Evolutionary conservation across 1,140 invertebrate genomes (phyloP), one percentile per base, ranked within the genome.

Genomic region (Papilio polytes): DNA sequence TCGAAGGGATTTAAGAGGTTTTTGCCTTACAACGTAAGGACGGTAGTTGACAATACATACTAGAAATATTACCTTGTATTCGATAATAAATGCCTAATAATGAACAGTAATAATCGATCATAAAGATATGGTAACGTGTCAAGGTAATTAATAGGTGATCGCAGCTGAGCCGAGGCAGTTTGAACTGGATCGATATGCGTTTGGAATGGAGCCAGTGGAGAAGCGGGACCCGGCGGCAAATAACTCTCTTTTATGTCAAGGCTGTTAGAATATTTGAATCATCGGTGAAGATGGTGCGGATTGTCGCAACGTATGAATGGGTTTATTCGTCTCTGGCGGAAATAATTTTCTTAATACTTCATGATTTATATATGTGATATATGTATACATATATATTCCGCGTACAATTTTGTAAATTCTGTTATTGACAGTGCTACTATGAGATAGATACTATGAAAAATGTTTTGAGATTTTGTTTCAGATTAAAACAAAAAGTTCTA

Each of bases 191-290:
- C 76, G 76, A 78, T 78, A 78, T 36, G 36, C 73, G 76, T 53
- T 78, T 78, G 76, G 76, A 78, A 78, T 78, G 76, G 44, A 78
- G 76, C 76, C 76, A 78, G 76, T 74, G 73, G 12, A 18, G 26
- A 31, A 56, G 9, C 31, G 26, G 53, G 51, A 51, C n/a, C 76
- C 53, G 22, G 53, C 15, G 51, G 76, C 76, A 12, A 78, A 77
- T 77, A 77, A 78, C 31, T 53, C 51, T 36, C 51, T 78, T 78
- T 78, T 78, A 78, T 78, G 76, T 78, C 76, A 78, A 78, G 76
- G 76, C 76, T 78, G 76, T 78, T 78, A 78, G 53, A 78, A 78
- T 78, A 78, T 78, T 78, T 78, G 76, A 78, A 78, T 78, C 76
- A 78, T 78, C 76, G 53, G 31, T 59, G n/a, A 63, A 78, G 76